These are phyloP conservation scores for Antheraea pernyi DNA, from an alignment of 1,140 invertebrate genomes.

Conservation along the genomic window DNA sequence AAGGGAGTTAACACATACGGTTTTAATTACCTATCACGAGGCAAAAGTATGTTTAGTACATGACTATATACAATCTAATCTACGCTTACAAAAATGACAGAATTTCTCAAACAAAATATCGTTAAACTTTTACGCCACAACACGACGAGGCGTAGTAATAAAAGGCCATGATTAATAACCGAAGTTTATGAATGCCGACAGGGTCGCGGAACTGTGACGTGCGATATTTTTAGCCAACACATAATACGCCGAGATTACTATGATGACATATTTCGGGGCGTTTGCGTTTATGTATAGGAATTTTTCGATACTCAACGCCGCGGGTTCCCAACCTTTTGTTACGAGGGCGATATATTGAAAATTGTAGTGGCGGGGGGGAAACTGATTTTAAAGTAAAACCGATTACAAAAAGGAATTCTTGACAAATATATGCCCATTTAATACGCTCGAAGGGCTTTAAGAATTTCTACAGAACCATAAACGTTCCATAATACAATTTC, in stretches of 20 bases:
- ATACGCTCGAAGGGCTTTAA: no score
- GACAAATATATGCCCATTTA: no score
- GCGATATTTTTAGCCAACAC: slow-evolving; percentile 1
- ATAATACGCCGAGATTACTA: neutral
- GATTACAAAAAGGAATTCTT: no score
- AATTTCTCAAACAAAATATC: neutral
- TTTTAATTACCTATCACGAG: no score
- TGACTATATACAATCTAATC: no score
- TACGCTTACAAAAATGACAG: no score
- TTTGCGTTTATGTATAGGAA: neutral
- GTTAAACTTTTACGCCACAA: slow-evolving; percentile 18
- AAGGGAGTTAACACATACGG: no score
- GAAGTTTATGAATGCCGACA: slow-evolving; percentile 20
- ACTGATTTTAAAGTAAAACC: no score
- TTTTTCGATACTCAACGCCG: neutral
- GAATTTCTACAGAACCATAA: no score
- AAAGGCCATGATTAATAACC: slow-evolving; percentile 25
- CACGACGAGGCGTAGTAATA: slow-evolving; percentile 18
- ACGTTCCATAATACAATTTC: no score
- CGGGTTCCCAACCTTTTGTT: neutral
- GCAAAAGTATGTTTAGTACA: no score
- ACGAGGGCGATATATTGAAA: neutral
- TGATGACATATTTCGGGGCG: neutral
- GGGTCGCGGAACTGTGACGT: neutral
- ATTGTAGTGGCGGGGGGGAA: no score